Conservation (phyloP, 92 coral and sea anemone genomes). For the Porites cylindrica region DNA sequence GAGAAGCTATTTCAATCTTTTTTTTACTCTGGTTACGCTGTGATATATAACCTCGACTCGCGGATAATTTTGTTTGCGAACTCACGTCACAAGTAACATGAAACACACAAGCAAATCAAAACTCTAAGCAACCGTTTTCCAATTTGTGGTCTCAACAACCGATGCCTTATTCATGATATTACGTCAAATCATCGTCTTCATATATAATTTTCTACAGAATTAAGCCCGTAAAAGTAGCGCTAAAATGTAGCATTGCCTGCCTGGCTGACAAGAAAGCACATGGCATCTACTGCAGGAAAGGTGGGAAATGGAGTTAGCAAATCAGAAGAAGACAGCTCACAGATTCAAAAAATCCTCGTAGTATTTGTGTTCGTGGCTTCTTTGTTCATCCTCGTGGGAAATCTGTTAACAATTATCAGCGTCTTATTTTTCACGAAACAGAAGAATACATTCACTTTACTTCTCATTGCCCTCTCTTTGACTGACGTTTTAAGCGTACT, state of each 20-base stretch:
- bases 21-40: too few relatives aligned
- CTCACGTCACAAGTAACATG: neutral
- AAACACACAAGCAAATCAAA: neutral
- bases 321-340: neutral
- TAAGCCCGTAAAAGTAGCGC: too few relatives aligned
- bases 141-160: neutral
- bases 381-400: conserved; percentile 51
- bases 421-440: conserved; percentile 63
- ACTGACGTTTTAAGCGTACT: conserved; percentile 67
- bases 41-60: too few relatives aligned
- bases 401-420: conserved; percentile 67
- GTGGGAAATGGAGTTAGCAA: neutral
- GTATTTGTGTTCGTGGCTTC: conserved; percentile 54
- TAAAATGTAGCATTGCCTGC: neutral
- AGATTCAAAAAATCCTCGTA: conserved; percentile 42
- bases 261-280: neutral
- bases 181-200: too few relatives aligned
- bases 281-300: conserved; percentile 5
- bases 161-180: too few relatives aligned
- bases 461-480: conserved; percentile 67
- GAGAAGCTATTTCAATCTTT: neutral
- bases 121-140: neutral
- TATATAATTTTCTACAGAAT: too few relatives aligned
- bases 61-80: too few relatives aligned
- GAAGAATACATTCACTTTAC: conserved; percentile 48